These are phyloP conservation scores for Manis javanica DNA, from an alignment of 2,797 vertebrate genomes.

Conservation along the genomic window DNA sequence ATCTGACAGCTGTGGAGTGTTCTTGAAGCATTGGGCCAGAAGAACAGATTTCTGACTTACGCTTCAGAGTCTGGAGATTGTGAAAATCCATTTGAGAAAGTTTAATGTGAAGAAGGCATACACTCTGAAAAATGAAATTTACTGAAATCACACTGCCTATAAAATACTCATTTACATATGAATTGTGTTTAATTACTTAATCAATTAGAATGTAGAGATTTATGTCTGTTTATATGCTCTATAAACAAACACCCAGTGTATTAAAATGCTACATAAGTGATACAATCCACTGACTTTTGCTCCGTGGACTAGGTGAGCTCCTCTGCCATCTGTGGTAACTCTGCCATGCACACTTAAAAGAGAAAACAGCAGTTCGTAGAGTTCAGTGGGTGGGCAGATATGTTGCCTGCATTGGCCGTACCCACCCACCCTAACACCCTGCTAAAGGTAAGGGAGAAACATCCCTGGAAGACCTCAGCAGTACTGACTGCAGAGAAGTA, in stretches of 20 bases:
- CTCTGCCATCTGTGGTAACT: neutral
- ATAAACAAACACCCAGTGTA: slow-evolving; percentile 49
- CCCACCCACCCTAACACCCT: neutral
- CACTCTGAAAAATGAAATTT: slow-evolving; percentile 71
- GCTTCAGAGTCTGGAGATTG: slow-evolving; percentile 60
- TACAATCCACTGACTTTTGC: neutral
- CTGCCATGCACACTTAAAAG: neutral
- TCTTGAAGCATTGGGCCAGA: slow-evolving; percentile 50
- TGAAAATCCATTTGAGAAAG: slow-evolving; percentile 68
- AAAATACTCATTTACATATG: slow-evolving; percentile 66
- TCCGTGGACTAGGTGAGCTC: neutral
- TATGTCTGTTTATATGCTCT: slow-evolving; percentile 53
- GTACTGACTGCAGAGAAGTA: neutral
- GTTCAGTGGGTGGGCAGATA: neutral
- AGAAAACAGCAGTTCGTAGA: neutral
- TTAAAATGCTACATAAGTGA: slow-evolving; percentile 52
- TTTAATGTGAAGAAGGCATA: slow-evolving; percentile 64
- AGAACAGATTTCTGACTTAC: slow-evolving; percentile 80
- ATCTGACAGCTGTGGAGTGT: slow-evolving; percentile 72
- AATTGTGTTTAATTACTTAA: slow-evolving; percentile 76
- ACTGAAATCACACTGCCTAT: slow-evolving; percentile 49
- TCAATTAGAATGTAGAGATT: slow-evolving; percentile 70
- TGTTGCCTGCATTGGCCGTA: neutral
- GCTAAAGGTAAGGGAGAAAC: neutral
- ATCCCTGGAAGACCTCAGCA: neutral